Percentiles rank a stretch among this genome's conserved stretches.
Conservation (phyloP, 2,888 invertebrate genomes). For the Mamestra brassicae region DNA sequence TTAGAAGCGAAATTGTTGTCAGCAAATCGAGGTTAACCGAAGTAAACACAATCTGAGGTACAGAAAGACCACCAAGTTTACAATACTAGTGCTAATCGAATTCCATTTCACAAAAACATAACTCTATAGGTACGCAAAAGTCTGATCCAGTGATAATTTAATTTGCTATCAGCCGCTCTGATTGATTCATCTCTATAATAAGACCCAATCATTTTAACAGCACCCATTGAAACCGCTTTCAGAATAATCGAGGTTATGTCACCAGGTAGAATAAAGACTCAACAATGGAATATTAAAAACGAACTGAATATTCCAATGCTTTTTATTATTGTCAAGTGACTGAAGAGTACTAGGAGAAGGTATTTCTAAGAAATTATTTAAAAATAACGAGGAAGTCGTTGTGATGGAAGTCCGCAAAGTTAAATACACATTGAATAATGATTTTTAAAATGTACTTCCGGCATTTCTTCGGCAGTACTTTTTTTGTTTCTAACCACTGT, state of each 20-base stretch:
- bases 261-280: neutral
- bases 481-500: too few species aligned
- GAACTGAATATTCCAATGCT: neutral
- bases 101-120: neutral
- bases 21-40: too few species aligned
- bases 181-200: neutral
- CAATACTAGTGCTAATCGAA: neutral
- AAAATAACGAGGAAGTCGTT: neutral
- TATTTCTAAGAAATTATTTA: neutral
- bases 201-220: constrained; percentile 1
- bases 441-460: neutral
- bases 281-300: neutral
- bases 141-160: neutral
- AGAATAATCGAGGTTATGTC: neutral
- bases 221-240: neutral
- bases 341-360: neutral
- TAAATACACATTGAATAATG: neutral
- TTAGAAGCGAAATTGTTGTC: neutral
- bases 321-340: neutral
- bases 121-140: neutral
- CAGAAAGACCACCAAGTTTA: neutral
- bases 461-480: neutral
- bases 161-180: neutral
- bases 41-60: neutral
- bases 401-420: neutral